Evolutionary conservation across 2,797 vertebrate species (phyloP), one percentile per base, ranked within the genome.

Genomic region (Austrolebias charrua): DNA sequence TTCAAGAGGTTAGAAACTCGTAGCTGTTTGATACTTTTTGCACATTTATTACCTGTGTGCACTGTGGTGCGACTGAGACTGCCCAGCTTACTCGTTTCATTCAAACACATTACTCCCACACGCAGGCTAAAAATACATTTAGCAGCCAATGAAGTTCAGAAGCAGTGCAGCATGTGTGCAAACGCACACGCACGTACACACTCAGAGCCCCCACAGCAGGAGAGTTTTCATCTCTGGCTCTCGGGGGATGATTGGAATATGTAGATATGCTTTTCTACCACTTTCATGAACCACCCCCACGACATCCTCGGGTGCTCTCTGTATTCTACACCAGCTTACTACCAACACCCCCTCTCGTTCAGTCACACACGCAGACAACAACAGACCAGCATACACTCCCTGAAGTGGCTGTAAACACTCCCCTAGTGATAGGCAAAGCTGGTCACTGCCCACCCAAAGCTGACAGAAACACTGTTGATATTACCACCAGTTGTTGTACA

Each of bases 71-170:
- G 72, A 76, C 76, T 87, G 84, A 88, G 89, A 88, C 79, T 81
- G 80, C 80, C 72, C 63, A 78, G 78, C 76, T 86, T 81, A 87
- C 80, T 90, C 35, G 55, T 80, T 90, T 89, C 86, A 89, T 91
- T 91, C 88, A 89, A 87, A 86, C 79, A 84, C 85, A 87, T 83
- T 69, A 89, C 88, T 89, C 88, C 88, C 84, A 90, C 89, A 83
- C 81, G 72, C 76, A 60, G 69, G 60, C 80, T 89, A 89, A 84
- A 91, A 89, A 90, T 90, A 90, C 14, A 69, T 77, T 77, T 72
- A 74, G 75, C 63, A 85, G 80, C 85, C 79, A 81, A 66, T 79
- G 76, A 85, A 86, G 82, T 86, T 90, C 79, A 83, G 77, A 88
- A 75, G 68, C 84, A 85, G 66, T 61, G 60, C 66, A 52, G 46